Conservation (phyloP, 92 coral and sea anemone genomes). For the Paragorgia papillata region DNA sequence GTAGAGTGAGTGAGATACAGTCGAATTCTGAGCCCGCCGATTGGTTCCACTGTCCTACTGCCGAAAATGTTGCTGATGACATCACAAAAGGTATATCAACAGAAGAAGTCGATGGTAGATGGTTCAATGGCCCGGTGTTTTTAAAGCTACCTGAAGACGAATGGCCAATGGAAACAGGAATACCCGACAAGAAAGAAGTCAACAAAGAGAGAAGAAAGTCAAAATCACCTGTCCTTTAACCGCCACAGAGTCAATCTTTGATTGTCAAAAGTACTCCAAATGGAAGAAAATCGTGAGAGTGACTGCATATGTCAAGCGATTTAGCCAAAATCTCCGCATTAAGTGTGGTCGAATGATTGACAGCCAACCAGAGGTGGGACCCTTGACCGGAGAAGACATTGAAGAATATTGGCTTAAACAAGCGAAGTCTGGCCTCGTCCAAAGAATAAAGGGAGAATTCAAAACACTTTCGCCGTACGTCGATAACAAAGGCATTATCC, state of each 20-base stretch:
- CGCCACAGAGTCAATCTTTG: conserved; percentile 37
- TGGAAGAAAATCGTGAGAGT: conserved; percentile 34
- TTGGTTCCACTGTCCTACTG: conserved; percentile 57
- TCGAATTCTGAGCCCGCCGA: conserved; percentile 47
- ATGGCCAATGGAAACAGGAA: conserved; percentile 58
- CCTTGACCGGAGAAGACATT: conserved; percentile 36
- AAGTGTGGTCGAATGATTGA: background rate
- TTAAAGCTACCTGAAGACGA: conserved; percentile 47
- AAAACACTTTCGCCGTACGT: conserved; percentile 44
- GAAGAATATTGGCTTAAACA: conserved; percentile 43
- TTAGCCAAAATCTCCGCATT: conserved; percentile 13
- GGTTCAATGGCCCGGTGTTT: conserved; percentile 62
- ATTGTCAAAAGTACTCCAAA: background rate
- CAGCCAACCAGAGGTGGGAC: conserved; percentile 11
- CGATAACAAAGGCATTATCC: conserved; percentile 59
- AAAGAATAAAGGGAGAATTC: conserved; percentile 45
- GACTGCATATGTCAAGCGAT: conserved; percentile 5
- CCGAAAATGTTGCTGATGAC: conserved; percentile 62
- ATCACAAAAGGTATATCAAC: conserved; percentile 61
- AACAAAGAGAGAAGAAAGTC: conserved; percentile 42
- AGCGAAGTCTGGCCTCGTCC: conserved; percentile 38
- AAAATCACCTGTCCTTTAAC: conserved; percentile 53
- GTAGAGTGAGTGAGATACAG: conserved; percentile 59
- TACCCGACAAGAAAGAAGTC: too few species aligned
- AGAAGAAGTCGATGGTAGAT: conserved; percentile 62